Evolutionary conservation across 2,113 vertebrate species (phyloP).

Genomic region (Syrrhaptes paradoxus): DNA sequence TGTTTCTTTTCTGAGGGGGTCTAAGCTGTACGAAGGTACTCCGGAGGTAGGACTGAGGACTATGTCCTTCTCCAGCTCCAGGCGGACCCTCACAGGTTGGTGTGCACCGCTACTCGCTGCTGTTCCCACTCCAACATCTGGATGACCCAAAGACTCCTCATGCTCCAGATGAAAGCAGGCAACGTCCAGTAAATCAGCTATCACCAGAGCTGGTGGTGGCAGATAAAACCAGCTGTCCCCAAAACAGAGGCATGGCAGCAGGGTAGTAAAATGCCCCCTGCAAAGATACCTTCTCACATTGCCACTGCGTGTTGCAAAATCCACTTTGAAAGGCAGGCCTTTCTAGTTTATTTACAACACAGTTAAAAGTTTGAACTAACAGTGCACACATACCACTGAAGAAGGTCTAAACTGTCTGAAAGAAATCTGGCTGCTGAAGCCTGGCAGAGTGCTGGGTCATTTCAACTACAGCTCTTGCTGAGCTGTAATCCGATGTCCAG

Average conservation of each 20-base stretch:
- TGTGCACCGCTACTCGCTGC: background rate
- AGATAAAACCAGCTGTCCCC: background rate
- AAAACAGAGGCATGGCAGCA: background rate
- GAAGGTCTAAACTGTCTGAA: background rate
- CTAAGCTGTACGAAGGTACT: background rate
- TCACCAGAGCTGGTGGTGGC: background rate
- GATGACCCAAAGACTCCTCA: background rate
- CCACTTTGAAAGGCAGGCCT: background rate
- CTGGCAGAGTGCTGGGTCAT: background rate
- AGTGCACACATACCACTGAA: background rate
- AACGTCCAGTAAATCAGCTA: background rate
- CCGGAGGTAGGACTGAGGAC: background rate
- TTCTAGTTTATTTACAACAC: background rate
- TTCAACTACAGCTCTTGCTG: background rate
- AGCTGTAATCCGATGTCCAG: background rate
- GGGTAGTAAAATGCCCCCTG: background rate
- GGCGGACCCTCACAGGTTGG: background rate
- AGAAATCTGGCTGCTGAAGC: background rate
- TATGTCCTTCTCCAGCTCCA: background rate
- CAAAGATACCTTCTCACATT: background rate
- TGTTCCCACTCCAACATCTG: background rate
- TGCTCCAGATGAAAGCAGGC: background rate
- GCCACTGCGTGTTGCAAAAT: background rate
- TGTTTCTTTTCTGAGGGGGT: background rate
- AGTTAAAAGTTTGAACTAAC: background rate